Evolutionary conservation across 2,797 vertebrate species (phyloP).

Genomic region (Schizothorax lantsangensis): DNA sequence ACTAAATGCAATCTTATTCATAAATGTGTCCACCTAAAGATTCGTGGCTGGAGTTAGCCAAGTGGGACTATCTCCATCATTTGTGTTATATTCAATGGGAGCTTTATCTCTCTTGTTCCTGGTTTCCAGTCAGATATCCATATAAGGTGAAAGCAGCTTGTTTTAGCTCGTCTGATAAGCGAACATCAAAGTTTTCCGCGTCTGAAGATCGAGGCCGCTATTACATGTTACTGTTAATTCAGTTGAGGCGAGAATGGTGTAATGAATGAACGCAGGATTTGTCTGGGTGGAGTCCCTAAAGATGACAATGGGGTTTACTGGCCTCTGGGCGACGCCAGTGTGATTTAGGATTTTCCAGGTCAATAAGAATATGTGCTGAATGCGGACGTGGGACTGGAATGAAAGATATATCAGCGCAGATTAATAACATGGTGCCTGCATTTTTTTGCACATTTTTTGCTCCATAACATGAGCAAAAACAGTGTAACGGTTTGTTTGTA

Average conservation of each 20-base stretch:
- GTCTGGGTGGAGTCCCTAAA: slow-evolving; percentile 14
- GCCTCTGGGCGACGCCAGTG: not conserved
- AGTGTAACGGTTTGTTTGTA: not conserved
- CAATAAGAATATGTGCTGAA: not conserved
- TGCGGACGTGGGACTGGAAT: not conserved
- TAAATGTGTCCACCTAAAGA: not conserved
- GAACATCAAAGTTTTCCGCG: not conserved
- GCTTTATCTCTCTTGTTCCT: slow-evolving; percentile 26
- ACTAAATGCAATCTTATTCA: not conserved
- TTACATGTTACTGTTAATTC: not conserved
- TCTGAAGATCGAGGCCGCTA: not conserved
- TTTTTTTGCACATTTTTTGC: not conserved
- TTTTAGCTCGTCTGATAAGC: slow-evolving; percentile 22
- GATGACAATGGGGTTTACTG: not conserved
- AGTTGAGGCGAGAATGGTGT: not conserved
- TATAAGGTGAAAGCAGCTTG: slow-evolving; percentile 56
- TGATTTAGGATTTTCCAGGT: not conserved
- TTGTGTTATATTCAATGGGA: not conserved
- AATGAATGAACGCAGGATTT: not conserved
- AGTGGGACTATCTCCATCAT: too few relatives aligned
- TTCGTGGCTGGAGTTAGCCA: not conserved
- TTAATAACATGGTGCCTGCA: not conserved
- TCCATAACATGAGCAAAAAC: too few relatives aligned
- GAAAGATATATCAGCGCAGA: not conserved
- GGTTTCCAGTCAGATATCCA: slow-evolving; percentile 44